Evolutionary conservation across 2,113 vertebrate species (phyloP).

Genomic region (Platysteira castanea): DNA sequence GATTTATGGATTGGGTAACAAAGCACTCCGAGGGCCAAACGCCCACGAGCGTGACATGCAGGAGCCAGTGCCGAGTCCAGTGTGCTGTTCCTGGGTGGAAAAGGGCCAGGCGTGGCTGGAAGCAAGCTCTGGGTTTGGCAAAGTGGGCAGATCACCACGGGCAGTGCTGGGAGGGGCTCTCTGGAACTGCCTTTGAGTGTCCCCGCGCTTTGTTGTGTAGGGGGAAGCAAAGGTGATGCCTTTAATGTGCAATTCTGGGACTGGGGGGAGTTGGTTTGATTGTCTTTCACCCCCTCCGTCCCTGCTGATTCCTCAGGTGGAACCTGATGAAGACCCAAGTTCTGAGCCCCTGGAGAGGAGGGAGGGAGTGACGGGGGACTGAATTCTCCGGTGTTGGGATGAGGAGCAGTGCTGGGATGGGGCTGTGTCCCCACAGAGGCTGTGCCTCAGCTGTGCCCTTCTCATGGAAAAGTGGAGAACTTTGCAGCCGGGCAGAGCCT

Average conservation of each 20-base stretch:
- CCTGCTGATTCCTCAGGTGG: neutral
- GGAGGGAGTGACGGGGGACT: neutral
- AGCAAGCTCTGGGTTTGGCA: conserved; percentile 22
- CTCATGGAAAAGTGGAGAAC: neutral
- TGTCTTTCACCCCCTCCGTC: neutral
- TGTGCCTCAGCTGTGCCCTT: neutral
- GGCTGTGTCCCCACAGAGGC: neutral
- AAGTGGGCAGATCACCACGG: neutral
- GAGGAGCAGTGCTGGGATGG: neutral
- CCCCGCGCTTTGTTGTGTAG: neutral
- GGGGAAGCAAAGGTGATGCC: neutral
- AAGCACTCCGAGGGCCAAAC: neutral
- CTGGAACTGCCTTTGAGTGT: neutral
- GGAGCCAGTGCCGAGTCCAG: conserved; percentile 35
- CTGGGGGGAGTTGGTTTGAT: neutral
- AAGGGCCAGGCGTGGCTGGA: conserved; percentile 59
- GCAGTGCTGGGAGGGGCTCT: conserved; percentile 30
- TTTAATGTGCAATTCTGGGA: neutral
- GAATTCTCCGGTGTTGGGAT: accelerated
- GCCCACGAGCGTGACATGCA: conserved; percentile 50
- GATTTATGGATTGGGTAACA: conserved; percentile 19
- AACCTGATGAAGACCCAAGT: neutral
- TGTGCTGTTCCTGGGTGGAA: conserved; percentile 27
- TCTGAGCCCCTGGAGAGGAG: neutral
- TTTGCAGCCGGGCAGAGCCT: neutral